A percentile compares a stretch with the other conserved stretches of the same genome.
Evolutionary conservation across 2,888 invertebrate genomes (phyloP).

Genomic region (Lathronympha strigana): DNA sequence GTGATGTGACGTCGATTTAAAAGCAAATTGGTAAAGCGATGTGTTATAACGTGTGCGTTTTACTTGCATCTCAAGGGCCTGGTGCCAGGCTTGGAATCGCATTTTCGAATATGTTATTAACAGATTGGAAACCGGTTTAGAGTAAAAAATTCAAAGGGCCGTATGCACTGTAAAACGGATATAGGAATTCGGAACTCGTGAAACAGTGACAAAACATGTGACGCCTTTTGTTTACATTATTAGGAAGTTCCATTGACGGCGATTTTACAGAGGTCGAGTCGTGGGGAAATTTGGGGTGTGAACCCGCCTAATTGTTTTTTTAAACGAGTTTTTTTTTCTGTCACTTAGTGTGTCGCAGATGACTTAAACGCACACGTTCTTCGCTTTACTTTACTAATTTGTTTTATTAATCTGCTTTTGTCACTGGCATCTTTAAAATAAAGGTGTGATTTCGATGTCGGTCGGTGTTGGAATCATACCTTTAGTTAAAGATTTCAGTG

Average conservation of each 20-base stretch:
- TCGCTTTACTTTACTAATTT: slow-evolving; percentile 1
- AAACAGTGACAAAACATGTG: too few species aligned
- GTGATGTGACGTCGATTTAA: not conserved
- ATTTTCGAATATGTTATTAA: not conserved
- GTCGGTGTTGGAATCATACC: not conserved
- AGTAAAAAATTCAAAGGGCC: too few species aligned
- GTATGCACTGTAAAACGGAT: too few species aligned
- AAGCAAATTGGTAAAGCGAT: slow-evolving; percentile 1
- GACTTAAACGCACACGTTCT: not conserved
- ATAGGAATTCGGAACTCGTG: too few species aligned
- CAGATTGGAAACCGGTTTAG: not conserved
- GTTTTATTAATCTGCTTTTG: slow-evolving; percentile 1
- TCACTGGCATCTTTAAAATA: not conserved
- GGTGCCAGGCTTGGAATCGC: not conserved
- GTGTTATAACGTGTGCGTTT: not conserved
- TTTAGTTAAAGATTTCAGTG: not conserved
- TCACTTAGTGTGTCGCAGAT: too few species aligned
- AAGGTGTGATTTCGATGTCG: not conserved
- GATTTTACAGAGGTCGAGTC: too few species aligned
- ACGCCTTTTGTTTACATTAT: too few species aligned
- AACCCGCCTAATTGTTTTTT: too few species aligned
- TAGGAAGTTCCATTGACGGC: too few species aligned
- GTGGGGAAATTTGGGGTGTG: too few species aligned
- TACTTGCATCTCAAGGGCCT: not conserved
- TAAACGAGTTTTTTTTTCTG: too few species aligned